Evolutionary conservation across 2,113 vertebrate species (phyloP).

Genomic region (Ciconia boyciana): DNA sequence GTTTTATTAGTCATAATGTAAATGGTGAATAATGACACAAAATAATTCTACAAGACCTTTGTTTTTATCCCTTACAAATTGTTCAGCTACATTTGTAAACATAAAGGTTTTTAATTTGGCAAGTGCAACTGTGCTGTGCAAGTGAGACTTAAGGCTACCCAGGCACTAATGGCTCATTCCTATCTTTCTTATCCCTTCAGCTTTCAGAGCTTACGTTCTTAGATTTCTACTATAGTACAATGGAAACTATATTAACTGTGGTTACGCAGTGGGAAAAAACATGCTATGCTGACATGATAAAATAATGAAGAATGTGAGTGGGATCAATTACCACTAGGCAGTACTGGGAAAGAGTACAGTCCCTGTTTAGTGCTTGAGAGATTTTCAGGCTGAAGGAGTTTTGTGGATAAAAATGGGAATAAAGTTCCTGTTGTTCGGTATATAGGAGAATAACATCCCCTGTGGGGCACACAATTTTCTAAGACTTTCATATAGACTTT

Average conservation of each 20-base stretch:
- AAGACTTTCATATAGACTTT: background rate
- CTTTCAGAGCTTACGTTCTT: background rate
- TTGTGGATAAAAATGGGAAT: background rate
- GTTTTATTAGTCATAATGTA: background rate
- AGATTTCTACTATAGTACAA: background rate
- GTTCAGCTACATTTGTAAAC: background rate
- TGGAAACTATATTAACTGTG: background rate
- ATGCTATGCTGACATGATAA: background rate
- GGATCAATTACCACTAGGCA: background rate
- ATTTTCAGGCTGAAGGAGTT: conserved; percentile 24
- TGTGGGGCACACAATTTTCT: background rate
- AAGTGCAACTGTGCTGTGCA: background rate
- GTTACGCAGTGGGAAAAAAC: conserved; percentile 6
- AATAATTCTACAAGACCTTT: background rate
- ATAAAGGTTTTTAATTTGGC: background rate
- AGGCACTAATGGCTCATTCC: background rate
- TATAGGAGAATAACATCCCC: background rate
- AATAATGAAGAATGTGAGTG: background rate
- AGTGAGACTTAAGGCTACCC: background rate
- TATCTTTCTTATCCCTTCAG: background rate
- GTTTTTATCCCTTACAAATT: background rate
- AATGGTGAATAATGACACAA: background rate
- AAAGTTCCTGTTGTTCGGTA: background rate
- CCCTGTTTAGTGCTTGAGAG: background rate
- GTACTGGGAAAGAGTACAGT: background rate